phyloP scores from a whole-genome alignment of 2,888 invertebrate genomes.

The Cordilura impudica region DNA sequence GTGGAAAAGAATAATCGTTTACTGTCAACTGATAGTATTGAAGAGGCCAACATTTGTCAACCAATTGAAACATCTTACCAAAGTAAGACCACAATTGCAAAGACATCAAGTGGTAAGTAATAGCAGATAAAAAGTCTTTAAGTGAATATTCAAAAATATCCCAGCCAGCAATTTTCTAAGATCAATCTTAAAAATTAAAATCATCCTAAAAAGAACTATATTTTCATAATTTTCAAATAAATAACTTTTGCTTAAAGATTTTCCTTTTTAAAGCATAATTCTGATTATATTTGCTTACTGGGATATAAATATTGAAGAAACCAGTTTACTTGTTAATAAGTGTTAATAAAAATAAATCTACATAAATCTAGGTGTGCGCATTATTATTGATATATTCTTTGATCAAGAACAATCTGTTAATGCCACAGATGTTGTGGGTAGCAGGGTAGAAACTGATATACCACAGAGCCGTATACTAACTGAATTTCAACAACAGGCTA shows the following conservation, averaged over 20 bases:
- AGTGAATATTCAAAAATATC: no score
- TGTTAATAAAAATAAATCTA: conserved; percentile 23
- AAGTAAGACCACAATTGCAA: conserved; percentile 76
- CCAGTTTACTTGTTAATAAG: no score
- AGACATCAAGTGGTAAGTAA: conserved; percentile 71
- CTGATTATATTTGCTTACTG: no score
- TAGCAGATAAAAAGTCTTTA: no score
- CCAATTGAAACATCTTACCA: conserved; percentile 69
- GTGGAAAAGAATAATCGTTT: conserved; percentile 35
- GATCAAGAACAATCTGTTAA: conserved; percentile 68
- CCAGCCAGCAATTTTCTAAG: no score
- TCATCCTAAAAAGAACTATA: no score
- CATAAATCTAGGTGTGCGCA: conserved; percentile 73
- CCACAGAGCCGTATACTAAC: conserved; percentile 74
- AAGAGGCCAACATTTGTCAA: conserved; percentile 45
- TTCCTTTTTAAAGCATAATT: no score
- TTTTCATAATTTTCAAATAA: no score
- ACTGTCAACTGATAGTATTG: conserved; percentile 49
- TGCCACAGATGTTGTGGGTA: conserved; percentile 71
- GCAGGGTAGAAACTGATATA: conserved; percentile 75
- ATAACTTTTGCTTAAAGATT: no score
- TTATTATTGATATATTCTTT: conserved; percentile 74
- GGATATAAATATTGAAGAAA: no score
- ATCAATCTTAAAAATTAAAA: no score
- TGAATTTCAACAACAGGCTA: conserved; percentile 72